A percentile compares a stretch with the other conserved stretches of the same genome.
These are phyloP conservation scores for Ptychodera flava DNA, from an alignment of 35 echinoderm and acorn worm species.

Conservation along the genomic window DNA sequence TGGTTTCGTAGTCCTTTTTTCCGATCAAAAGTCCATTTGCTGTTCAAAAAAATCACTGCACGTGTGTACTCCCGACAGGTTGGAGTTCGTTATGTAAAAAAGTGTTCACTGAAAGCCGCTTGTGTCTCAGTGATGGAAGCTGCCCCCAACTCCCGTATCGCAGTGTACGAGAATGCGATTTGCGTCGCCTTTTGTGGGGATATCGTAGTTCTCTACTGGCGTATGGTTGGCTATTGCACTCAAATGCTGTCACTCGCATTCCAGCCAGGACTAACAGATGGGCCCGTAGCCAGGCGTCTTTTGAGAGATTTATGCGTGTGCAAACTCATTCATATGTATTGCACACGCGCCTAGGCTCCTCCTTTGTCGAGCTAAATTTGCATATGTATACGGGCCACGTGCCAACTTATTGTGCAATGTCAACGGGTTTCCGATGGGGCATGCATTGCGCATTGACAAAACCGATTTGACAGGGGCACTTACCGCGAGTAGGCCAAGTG, in stretches of 20 bases:
- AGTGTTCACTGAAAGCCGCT: no score
- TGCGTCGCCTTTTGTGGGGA: neutral
- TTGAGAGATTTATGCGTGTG: neutral
- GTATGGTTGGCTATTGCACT: neutral
- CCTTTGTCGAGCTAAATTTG: neutral
- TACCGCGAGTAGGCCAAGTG: no score
- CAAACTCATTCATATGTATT: conserved; percentile 2
- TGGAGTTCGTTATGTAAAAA: no score
- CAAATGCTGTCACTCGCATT: neutral
- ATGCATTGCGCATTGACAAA: no score
- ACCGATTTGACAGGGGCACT: no score
- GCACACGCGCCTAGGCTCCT: neutral
- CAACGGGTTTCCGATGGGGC: neutral
- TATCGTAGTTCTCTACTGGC: neutral
- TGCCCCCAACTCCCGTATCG: neutral
- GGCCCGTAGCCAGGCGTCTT: neutral
- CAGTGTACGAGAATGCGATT: neutral
- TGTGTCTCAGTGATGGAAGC: neutral
- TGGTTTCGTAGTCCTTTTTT: no score
- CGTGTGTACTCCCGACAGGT: no score
- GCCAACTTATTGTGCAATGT: neutral
- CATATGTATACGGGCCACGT: neutral
- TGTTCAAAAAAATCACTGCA: no score
- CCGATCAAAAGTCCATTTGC: neutral
- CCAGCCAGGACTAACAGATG: neutral